phyloP scores from a whole-genome alignment of 1,140 invertebrate species.

The Hirudo medicinalis region DNA sequence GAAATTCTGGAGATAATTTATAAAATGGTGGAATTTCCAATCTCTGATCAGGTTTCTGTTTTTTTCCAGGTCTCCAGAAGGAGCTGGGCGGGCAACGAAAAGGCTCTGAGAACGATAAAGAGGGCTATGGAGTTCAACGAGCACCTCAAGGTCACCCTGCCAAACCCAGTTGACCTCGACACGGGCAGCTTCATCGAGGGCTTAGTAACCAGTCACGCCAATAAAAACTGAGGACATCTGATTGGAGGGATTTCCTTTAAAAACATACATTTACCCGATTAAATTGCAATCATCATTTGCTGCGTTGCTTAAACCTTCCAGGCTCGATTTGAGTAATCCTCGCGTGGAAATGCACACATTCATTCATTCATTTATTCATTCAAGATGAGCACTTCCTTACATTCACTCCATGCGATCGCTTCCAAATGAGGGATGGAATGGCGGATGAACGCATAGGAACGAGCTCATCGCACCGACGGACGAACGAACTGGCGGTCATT shows the following conservation, averaged over 20 bases:
- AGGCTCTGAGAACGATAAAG: conserved; percentile 45
- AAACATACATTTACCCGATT: too few relatives aligned
- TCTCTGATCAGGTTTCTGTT: not conserved
- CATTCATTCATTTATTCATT: too few relatives aligned
- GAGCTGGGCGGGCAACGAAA: conserved; percentile 43
- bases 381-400: too few relatives aligned
- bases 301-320: too few relatives aligned
- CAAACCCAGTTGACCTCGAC: conserved; percentile 30
- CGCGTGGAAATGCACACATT: too few relatives aligned
- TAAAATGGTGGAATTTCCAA: not conserved
- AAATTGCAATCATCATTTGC: too few relatives aligned
- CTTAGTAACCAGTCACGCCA: not conserved
- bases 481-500: not conserved
- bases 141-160: conserved; percentile 45
- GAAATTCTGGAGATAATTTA: not conserved
- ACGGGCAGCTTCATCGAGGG: not conserved
- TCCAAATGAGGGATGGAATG: not conserved
- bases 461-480: not conserved
- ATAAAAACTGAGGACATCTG: too few relatives aligned
- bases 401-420: too few relatives aligned
- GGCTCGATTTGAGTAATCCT: too few relatives aligned
- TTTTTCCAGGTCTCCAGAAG: conserved; percentile 36
- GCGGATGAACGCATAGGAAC: not conserved
- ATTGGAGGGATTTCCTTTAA: too few relatives aligned
- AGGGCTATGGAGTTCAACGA: conserved; percentile 44